phyloP scores from a whole-genome alignment of 2,888 invertebrate genomes.

The Villa cingulata region DNA sequence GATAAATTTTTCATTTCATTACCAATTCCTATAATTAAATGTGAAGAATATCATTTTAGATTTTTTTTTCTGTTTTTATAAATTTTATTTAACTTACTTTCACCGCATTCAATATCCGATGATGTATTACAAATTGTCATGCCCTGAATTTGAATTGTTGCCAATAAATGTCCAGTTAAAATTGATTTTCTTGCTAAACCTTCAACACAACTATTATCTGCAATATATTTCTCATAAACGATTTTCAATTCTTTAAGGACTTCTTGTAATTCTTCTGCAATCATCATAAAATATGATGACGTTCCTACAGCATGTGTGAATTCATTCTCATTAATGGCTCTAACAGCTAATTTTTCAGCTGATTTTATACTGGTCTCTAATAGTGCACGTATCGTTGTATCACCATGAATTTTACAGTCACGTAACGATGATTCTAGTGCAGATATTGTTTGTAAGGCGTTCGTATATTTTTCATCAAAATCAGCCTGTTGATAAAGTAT shows the following conservation, averaged over 20 bases:
- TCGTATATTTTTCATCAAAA: constrained; percentile 41
- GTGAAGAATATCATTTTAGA: background rate
- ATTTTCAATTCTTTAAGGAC: constrained; percentile 17
- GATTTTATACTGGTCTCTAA: constrained; percentile 20
- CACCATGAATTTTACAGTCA: constrained; percentile 25
- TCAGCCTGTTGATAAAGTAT: constrained; percentile 53
- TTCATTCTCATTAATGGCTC: constrained; percentile 20
- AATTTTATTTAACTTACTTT: constrained; percentile 43
- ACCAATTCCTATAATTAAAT: constrained; percentile 39
- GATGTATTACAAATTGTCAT: constrained; percentile 65
- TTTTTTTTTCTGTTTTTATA: background rate
- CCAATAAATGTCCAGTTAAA: constrained; percentile 38
- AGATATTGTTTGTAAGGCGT: constrained; percentile 18
- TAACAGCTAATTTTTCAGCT: constrained; percentile 18
- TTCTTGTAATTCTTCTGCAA: constrained; percentile 20
- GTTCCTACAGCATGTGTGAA: constrained; percentile 18
- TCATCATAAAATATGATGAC: constrained; percentile 20
- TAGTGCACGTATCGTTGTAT: constrained; percentile 20
- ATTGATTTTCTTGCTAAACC: constrained; percentile 21
- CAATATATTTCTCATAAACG: constrained; percentile 22
- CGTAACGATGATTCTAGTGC: constrained; percentile 22
- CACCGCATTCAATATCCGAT: constrained; percentile 50
- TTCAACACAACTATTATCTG: constrained; percentile 25
- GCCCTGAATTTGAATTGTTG: constrained; percentile 54
- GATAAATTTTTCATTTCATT: constrained; percentile 47